These are phyloP conservation scores for Drosophila ezoana DNA, from an alignment of 2,888 invertebrate genomes.

Conservation along the genomic window DNA sequence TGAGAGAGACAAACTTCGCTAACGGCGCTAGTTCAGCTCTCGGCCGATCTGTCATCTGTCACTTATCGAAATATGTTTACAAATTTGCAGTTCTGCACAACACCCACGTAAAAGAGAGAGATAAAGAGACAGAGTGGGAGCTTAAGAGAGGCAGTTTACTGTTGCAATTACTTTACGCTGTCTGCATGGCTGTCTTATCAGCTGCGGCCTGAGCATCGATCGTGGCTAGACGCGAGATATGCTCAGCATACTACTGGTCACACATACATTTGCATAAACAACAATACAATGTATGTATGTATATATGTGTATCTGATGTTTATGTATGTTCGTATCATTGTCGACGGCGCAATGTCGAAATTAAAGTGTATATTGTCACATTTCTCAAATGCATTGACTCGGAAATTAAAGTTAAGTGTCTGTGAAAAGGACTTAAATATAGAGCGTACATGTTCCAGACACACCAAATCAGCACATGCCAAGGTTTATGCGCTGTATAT, in stretches of 20 bases:
- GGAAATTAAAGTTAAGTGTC: constrained; percentile 40
- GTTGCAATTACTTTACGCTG: too few species aligned
- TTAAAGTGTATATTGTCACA: constrained; percentile 21
- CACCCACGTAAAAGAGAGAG: constrained; percentile 1
- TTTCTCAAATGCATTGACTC: constrained; percentile 14
- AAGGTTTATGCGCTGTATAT: constrained; percentile 16
- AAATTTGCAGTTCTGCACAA: constrained; percentile 2
- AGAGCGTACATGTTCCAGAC: constrained; percentile 15
- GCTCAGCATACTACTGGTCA: neutral
- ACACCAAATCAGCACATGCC: neutral
- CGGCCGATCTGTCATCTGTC: constrained; percentile 31
- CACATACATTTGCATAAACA: neutral
- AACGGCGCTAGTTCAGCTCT: neutral
- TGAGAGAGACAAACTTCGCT: constrained; percentile 21
- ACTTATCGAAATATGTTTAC: constrained; percentile 11
- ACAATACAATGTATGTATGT: neutral
- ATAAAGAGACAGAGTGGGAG: neutral
- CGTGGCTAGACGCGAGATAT: neutral
- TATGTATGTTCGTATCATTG: neutral
- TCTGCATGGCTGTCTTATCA: constrained; percentile 18
- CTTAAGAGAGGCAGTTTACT: too few species aligned
- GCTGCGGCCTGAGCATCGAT: neutral
- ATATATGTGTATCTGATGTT: neutral
- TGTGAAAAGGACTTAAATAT: constrained; percentile 37
- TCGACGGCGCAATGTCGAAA: constrained; percentile 2